Conservation (phyloP, 2,113 vertebrate species). For the Podarcis raffonei region DNA sequence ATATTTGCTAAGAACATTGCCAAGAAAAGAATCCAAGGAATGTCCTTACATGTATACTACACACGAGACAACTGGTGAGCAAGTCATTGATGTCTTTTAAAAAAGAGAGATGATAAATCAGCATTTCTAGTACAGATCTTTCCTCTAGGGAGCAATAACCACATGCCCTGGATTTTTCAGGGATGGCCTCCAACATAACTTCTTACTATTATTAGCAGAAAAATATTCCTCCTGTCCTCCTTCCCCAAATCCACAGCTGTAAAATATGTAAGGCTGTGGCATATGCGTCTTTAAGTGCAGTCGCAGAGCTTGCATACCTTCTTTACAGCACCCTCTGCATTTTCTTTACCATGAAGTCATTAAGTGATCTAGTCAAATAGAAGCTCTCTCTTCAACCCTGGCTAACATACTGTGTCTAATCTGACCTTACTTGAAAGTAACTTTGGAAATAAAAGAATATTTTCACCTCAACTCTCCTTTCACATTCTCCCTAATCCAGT, state of each 20-base stretch:
- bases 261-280: constrained; percentile 52
- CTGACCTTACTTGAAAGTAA: constrained; percentile 9
- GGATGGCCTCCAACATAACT: constrained; percentile 66
- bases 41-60: constrained; percentile 68
- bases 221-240: constrained; percentile 60
- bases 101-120: constrained; percentile 38
- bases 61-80: constrained; percentile 77
- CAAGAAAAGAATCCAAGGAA: constrained; percentile 81
- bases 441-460: neutral
- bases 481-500: neutral
- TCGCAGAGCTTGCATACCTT: constrained; percentile 31
- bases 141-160: constrained; percentile 63
- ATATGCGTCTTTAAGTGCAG: constrained; percentile 40
- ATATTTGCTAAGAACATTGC: constrained; percentile 69
- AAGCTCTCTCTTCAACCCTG: constrained; percentile 38
- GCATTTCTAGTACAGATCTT: constrained; percentile 57
- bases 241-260: constrained; percentile 67
- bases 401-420: constrained; percentile 9
- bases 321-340: constrained; percentile 14
- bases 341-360: constrained; percentile 26
- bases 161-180: constrained; percentile 75
- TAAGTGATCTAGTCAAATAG: neutral
- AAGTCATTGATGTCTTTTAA: constrained; percentile 55
- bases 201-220: constrained; percentile 77
- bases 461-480: neutral